These are phyloP conservation scores for Drosophila algonquin DNA, from an alignment of 2,888 invertebrate species.

Conservation along the genomic window DNA sequence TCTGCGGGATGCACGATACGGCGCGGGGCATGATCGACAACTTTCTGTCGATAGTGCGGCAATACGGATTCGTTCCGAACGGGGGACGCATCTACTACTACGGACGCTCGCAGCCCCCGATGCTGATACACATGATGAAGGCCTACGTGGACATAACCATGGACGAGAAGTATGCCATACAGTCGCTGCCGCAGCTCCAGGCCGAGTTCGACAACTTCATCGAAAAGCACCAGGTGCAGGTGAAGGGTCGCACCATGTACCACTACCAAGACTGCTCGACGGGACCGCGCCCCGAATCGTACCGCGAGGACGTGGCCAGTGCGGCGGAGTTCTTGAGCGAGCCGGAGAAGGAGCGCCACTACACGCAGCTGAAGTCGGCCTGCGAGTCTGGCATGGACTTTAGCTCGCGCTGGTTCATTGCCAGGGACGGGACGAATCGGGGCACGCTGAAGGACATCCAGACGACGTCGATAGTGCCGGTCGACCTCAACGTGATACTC, in stretches of 20 bases:
- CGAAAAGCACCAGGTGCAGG: conserved; percentile 88
- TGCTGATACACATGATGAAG: conserved; percentile 93
- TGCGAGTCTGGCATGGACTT: conserved; percentile 99
- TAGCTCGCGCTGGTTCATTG: conserved; percentile 94
- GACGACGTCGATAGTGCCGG: conserved; percentile 93
- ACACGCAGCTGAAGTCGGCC: conserved; percentile 93
- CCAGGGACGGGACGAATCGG: conserved; percentile 87
- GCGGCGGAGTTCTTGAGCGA: conserved; percentile 85
- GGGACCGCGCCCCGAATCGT: conserved; percentile 96
- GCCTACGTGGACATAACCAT: conserved; percentile 89
- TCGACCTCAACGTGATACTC: conserved; percentile 94
- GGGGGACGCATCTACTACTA: conserved; percentile 95
- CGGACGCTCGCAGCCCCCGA: conserved; percentile 92
- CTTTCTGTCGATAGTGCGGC: conserved; percentile 91
- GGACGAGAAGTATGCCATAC: conserved; percentile 88
- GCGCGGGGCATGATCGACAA: conserved; percentile 93
- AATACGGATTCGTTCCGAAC: conserved; percentile 93
- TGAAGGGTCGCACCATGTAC: conserved; percentile 88
- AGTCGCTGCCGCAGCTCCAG: conserved; percentile 88
- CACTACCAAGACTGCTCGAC: conserved; percentile 90
- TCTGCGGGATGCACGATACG: conserved; percentile 92
- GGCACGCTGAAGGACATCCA: conserved; percentile 90
- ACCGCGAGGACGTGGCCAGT: conserved; percentile 88
- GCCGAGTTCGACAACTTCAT: conserved; percentile 93
- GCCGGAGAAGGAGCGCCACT: conserved; percentile 87